Evolutionary conservation across 1,140 invertebrate species (phyloP).

Genomic region (Microplitis demolitor): DNA sequence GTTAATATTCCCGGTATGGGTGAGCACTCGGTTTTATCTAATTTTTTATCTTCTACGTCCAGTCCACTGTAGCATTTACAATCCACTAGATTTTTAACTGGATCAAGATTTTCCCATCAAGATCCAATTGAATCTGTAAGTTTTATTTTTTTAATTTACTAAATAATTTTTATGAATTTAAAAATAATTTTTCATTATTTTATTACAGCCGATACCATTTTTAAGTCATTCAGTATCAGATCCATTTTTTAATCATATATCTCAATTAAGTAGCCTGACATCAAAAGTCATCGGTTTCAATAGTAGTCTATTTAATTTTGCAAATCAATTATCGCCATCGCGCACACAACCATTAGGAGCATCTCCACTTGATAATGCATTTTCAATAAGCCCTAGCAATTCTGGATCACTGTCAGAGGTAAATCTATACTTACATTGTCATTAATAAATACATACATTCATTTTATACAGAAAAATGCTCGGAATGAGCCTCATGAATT

Average conservation of each 20-base stretch:
- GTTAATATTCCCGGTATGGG: constrained; percentile 86
- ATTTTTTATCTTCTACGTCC: constrained; percentile 73
- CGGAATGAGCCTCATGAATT: no score
- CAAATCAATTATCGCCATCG: no score
- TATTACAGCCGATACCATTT: constrained; percentile 57
- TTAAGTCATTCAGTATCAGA: constrained; percentile 61
- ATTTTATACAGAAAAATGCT: no score
- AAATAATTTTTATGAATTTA: background rate
- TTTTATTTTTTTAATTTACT: constrained; percentile 22
- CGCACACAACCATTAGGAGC: no score
- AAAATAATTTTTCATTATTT: constrained; percentile 18
- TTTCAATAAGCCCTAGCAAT: no score
- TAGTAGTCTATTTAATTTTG: constrained; percentile 71
- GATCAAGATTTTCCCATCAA: constrained; percentile 64
- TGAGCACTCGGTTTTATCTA: constrained; percentile 65
- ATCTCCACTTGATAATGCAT: no score
- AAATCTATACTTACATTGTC: no score
- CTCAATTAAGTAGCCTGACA: constrained; percentile 67
- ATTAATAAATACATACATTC: no score
- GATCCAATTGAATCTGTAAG: constrained; percentile 64
- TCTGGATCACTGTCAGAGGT: no score
- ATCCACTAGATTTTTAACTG: constrained; percentile 60
- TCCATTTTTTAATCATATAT: constrained; percentile 68
- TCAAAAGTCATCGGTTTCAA: constrained; percentile 69
- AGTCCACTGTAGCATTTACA: constrained; percentile 71